Evolutionary conservation across 92 coral and sea anemone genomes (phyloP).

Genomic region (Actinernus sp.): DNA sequence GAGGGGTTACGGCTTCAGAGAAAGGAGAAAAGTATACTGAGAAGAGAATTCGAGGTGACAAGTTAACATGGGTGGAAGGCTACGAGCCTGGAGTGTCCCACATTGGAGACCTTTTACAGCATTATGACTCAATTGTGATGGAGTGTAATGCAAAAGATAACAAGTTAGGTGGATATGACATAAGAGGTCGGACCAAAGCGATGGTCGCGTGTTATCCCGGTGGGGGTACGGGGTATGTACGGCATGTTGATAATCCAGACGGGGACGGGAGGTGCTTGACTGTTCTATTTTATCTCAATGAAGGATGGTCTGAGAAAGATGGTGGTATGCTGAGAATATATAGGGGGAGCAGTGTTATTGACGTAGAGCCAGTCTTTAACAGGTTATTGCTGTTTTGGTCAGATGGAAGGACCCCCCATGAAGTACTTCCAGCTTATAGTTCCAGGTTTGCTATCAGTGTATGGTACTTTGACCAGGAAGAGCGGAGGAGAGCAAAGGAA

Average conservation of each 20-base stretch:
- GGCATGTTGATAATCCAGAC: conserved; percentile 94
- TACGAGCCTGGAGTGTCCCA: conserved; percentile 57
- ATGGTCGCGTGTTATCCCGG: conserved; percentile 98
- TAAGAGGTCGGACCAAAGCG: conserved; percentile 78
- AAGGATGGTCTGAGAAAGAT: conserved; percentile 77
- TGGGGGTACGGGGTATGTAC: conserved; percentile 67
- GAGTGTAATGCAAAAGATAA: conserved; percentile 26
- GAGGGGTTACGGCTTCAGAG: conserved; percentile 77
- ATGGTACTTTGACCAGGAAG: conserved; percentile 92
- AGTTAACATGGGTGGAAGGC: conserved; percentile 90
- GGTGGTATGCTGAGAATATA: conserved; percentile 93
- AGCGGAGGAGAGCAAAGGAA: conserved; percentile 73
- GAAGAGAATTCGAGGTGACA: conserved; percentile 84
- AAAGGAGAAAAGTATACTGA: conserved; percentile 62
- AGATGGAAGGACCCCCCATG: conserved; percentile 91
- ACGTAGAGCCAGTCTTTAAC: conserved; percentile 90
- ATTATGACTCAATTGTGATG: conserved; percentile 63
- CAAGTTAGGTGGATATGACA: conserved; percentile 53
- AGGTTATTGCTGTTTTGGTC: conserved; percentile 95
- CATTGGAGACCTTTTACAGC: conserved; percentile 68
- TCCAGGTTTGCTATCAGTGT: conserved; percentile 90
- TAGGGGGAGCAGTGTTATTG: conserved; percentile 40
- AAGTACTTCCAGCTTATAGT: conserved; percentile 82
- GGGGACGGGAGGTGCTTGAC: conserved; percentile 93
- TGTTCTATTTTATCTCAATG: conserved; percentile 78